Base-by-base conservation (phyloP, 2,113 vertebrate genomes). In the Eira barbara region DNA sequence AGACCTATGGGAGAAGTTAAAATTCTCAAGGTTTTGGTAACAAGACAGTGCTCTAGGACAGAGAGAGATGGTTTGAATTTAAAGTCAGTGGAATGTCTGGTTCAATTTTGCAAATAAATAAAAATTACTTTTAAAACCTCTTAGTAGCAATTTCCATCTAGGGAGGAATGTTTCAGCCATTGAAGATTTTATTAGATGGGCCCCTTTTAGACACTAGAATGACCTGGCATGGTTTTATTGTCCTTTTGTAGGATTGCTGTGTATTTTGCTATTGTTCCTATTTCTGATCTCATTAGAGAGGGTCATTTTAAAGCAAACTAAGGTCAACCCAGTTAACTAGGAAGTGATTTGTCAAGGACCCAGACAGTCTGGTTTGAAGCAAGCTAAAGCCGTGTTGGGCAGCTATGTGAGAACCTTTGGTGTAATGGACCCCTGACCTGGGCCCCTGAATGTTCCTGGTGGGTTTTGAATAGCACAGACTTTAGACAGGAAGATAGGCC, bases 21-120 rank as follows among this genome's bases (percentile, higher is more conserved):
- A 87, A 76, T 73, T 90, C 82, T 96, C 90, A 80, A 57, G 36
- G n/a, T 94, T 95, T 92, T 94, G 92, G 84, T 94, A 93, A 94
- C 95, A 94, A 94, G 63, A 45, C 47, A 34, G 67, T 11, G 74
- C 88, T 97, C 80, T 89, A 93, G 94, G 76, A 78, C 45, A 78
- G n/a, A 1, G 23, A 73, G 84, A 94, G 52, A 90, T 4, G 63
- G 25, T 52, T 84, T 84, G 27, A 82, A 91, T 91, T 88, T 91
- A 55, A 88, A 97, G 47, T 78, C 97, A 89, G 5, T 89, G 39
- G 95, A 94, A 82, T 91, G 97, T 78, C 81, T 78, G 69, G 80
- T 90, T 93, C 52, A 94, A 8, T 78, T 92, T 82, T 89, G 59
- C 69, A 96, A 93, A 91, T 88, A 96, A 94, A 73, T 81, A 92